Conservation (phyloP, 1,140 invertebrate genomes). For the Callitettix versicolor region DNA sequence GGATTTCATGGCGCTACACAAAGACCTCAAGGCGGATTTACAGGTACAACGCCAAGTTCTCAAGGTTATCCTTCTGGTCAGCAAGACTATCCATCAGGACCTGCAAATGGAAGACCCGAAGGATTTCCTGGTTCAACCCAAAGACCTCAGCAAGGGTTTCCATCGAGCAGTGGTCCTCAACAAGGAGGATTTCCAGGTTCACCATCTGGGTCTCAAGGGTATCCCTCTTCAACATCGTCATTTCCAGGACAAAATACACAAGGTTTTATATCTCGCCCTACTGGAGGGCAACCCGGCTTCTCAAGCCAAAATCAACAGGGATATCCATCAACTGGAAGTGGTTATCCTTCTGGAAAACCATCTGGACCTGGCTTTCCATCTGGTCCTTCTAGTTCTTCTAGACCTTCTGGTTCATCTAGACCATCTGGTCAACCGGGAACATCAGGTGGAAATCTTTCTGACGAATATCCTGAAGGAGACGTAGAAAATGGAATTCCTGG, state of each 20-base stretch:
- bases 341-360: neutral
- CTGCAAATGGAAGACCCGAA: neutral
- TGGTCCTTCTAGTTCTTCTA: slow-evolving; percentile 8
- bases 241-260: too few species aligned
- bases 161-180: neutral
- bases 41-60: neutral
- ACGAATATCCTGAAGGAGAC: slow-evolving; percentile 23
- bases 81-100: slow-evolving; percentile 1
- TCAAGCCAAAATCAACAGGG: neutral
- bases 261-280: too few species aligned
- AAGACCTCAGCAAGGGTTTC: slow-evolving; percentile 1
- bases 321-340: slow-evolving; percentile 8
- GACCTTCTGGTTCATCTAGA: slow-evolving; percentile 4
- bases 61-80: slow-evolving; percentile 1
- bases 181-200: neutral
- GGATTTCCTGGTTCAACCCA: slow-evolving; percentile 21
- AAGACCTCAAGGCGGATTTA: slow-evolving; percentile 13
- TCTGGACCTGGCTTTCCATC: neutral
- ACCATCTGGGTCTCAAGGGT: too few species aligned
- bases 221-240: too few species aligned
- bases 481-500: slow-evolving; percentile 5
- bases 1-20: slow-evolving; percentile 23
- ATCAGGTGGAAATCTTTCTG: slow-evolving; percentile 18
- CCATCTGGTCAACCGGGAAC: slow-evolving; percentile 9
- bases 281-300: too few species aligned